Evolutionary conservation across 2,113 vertebrate genomes (phyloP), one percentile per base, ranked within the genome.

Genomic region (Saimiri boliviensis): DNA sequence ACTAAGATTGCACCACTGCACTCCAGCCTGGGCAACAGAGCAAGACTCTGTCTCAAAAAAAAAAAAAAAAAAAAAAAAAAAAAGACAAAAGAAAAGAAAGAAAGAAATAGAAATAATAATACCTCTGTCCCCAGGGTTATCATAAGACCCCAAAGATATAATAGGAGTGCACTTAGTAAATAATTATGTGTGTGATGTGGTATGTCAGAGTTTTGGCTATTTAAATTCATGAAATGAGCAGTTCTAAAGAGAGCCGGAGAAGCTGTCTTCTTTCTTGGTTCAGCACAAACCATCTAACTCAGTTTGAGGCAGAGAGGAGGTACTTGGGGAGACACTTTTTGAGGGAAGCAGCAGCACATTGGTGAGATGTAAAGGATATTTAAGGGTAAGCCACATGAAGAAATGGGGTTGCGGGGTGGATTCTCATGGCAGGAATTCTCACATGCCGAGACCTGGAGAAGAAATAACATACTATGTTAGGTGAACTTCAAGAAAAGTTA

Each of bases 101-200:
- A 30, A 63, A 63, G 80, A 94, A 83, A 86, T 86, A 58, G 30
- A 92, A 70, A 47, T 17, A 58, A 32, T 68, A 79, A 73, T 8
- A 40, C 27, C 27, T 35, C 27, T 35, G 8, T 70, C 30, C 8
- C 27, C 27, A 40, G 11, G 27, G 49, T 47, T 73, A 60, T 32
- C 14, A 1, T 42, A 37, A 68, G 17, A 35, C 5, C 30, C 58
- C 6, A 56, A 52, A 94, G 20, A 27, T 42, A 23, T 25, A 70
- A n/a, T 6, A 17, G 13, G 42, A 80, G 40, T 11, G 12, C 0
- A 8, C 19, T 25, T 30, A 32, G 52, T 45, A 30, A 77, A n/a
- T 52, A 82, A 45, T 19, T 6, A 9, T 1, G 0, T 2, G 2
- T 25, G 23, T 8, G 14, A 6, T 20, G 17, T 27, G 5, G 1